phyloP scores from a whole-genome alignment of 2,113 vertebrate genomes.

The Cyphomyrus discorhynchus region DNA sequence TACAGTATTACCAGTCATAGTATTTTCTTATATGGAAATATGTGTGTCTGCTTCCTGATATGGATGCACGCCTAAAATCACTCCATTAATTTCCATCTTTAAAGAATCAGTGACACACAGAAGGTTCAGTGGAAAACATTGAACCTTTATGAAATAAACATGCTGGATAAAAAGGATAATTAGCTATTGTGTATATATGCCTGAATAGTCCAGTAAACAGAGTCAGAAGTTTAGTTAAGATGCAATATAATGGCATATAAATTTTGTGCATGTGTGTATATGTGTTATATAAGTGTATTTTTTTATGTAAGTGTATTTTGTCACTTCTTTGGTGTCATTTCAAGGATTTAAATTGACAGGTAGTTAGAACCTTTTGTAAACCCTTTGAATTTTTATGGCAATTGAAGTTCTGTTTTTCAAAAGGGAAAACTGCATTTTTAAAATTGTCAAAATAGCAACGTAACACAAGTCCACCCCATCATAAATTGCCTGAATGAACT shows the following conservation, averaged over 20 bases:
- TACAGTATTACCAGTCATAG: neutral
- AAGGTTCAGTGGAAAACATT: neutral
- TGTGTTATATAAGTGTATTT: too few species aligned
- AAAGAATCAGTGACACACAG: neutral
- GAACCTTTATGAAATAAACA: neutral
- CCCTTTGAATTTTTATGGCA: neutral
- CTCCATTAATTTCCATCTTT: neutral
- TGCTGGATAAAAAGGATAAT: neutral
- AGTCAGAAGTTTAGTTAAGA: neutral
- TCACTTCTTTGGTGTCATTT: neutral
- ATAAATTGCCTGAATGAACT: neutral
- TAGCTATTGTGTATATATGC: neutral
- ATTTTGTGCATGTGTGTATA: neutral
- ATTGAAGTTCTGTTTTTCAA: neutral
- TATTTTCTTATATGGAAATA: neutral
- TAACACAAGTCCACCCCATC: neutral
- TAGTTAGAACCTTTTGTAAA: neutral
- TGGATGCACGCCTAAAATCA: neutral
- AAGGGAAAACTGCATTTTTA: neutral
- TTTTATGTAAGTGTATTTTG: neutral
- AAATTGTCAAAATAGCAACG: neutral
- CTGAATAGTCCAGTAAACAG: neutral
- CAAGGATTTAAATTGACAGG: neutral
- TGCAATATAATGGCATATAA: neutral
- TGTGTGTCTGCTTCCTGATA: neutral